Base-by-base conservation (phyloP, 2,797 vertebrate species). In the Hoplostethus mediterraneus region DNA sequence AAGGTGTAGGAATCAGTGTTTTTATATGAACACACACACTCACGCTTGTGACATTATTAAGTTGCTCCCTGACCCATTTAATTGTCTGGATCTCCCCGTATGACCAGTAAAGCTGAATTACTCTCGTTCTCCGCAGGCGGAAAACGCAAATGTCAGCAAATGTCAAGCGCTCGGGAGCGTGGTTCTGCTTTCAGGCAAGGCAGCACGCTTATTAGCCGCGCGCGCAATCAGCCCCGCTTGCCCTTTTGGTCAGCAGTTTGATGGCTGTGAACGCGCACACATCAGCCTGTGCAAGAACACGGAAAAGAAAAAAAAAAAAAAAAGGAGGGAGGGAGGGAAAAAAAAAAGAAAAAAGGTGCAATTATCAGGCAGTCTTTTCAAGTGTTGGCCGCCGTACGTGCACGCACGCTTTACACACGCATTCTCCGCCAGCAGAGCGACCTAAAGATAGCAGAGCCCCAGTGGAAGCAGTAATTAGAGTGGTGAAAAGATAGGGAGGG, bases 401-500 rank as follows among this genome's bases (percentile, higher is more conserved):
- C 31, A 33, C 31, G 6, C 68, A 67, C 66, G 75, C 70, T 73
- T 82, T 72, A 62, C 73, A 66, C 75, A 77, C 77, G 74, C 77
- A 73, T 67, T 82, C 74, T 81, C 86, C 80, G 84, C 84, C 84
- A 87, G 82, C 82, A 80, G 82, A 88, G 87, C 56, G 60, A 82
- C 79, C 90, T 91, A 93, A 93, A 93, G 91, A 93, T 94, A 93
- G 85, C 85, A 83, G 80, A 83, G 87, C 75, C 90, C 81, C 82
- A 80, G 85, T 92, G 88, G 90, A 92, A 91, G 88, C 79, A 64
- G 81, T 90, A 92, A 91, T 92, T 92, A 92, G 87, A 88, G 87
- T 89, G 90, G 90, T 89, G 88, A 87, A 89, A 86, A 75, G 77
- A 81, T 81, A 65, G 63, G 67, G 75, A 76, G 81, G 75, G 49